A percentile compares a stretch with the other conserved stretches of the same genome.
phyloP scores from a whole-genome alignment of 2,113 vertebrate species.

The Barnardius zonarius region DNA sequence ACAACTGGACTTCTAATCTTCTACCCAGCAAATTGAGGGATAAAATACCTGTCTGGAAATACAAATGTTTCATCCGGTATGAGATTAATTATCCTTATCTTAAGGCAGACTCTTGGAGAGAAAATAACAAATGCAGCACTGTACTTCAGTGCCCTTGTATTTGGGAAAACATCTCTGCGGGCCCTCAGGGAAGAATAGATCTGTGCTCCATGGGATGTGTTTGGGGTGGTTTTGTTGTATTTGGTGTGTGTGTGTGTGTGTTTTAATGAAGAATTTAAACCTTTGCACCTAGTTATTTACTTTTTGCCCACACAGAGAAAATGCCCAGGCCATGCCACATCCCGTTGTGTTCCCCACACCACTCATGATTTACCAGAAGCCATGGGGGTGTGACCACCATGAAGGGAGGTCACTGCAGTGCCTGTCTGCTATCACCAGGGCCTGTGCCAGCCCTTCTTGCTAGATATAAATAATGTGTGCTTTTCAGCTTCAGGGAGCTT shows the following conservation, averaged over 20 bases:
- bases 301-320: rapidly evolving
- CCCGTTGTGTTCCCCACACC: background rate
- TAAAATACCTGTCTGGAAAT: background rate
- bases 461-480: background rate
- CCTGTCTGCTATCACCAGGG: background rate
- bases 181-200: background rate
- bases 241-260: rapidly evolving
- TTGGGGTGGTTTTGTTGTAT: background rate
- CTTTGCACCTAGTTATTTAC: background rate
- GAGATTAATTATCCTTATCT: background rate
- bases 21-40: background rate
- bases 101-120: background rate
- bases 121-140: background rate
- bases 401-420: background rate
- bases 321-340: rapidly evolving
- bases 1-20: background rate
- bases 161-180: background rate
- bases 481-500: background rate
- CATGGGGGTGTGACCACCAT: rapidly evolving
- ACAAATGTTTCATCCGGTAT: background rate
- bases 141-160: background rate
- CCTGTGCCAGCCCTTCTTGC: background rate
- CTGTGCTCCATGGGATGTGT: background rate
- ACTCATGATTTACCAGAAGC: background rate
- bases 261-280: background rate